Conservation (phyloP, 2,888 invertebrate species). For the Oligia latruncula region DNA sequence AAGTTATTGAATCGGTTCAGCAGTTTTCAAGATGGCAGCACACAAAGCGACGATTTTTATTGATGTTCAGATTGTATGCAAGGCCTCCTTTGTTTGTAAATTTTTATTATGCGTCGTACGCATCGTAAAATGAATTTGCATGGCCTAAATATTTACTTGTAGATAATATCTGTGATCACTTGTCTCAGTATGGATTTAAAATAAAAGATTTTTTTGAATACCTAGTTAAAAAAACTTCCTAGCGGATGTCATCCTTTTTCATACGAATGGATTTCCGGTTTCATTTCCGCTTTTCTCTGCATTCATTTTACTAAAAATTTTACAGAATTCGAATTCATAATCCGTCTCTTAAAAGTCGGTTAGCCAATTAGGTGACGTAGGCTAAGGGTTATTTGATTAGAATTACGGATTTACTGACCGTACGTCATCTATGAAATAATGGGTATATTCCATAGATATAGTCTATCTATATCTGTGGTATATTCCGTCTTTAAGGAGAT, state of each 20-base stretch:
- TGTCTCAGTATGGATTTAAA: conserved; percentile 25
- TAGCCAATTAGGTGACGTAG: conserved; percentile 8
- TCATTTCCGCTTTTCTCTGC: neutral
- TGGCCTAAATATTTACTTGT: conserved; percentile 62
- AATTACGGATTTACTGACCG: neutral
- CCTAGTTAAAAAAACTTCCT: neutral
- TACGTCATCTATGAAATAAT: neutral
- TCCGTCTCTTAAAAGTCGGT: neutral
- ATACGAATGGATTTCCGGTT: conserved; percentile 2
- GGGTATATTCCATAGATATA: no score
- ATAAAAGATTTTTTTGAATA: neutral
- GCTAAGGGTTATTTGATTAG: conserved; percentile 5
- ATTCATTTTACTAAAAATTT: neutral
- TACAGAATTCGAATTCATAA: neutral
- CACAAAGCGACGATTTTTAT: conserved; percentile 58
- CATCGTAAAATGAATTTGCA: conserved; percentile 61
- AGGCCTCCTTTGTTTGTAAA: conserved; percentile 64
- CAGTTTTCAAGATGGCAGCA: conserved; percentile 50
- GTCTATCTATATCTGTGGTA: no score
- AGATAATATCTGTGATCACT: conserved; percentile 36
- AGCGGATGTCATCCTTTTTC: neutral
- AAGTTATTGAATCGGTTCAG: conserved; percentile 56
- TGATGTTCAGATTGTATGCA: conserved; percentile 50
- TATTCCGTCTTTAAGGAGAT: neutral
- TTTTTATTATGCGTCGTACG: conserved; percentile 59